A percentile compares a stretch with the other conserved stretches of the same genome.
These are phyloP conservation scores for Mactra quadrangularis DNA, from an alignment of 1,140 invertebrate genomes.

Conservation along the genomic window DNA sequence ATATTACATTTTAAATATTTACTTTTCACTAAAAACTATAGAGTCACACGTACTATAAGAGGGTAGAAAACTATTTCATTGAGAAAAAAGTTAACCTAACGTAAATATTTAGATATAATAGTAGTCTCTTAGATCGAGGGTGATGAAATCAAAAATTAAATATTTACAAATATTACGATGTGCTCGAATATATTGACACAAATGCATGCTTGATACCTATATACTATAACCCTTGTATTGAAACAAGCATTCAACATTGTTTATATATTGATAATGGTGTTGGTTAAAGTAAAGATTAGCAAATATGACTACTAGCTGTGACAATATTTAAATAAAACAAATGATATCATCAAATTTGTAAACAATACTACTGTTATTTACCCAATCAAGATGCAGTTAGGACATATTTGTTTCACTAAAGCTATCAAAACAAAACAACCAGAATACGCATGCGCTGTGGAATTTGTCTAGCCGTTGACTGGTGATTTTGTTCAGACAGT, in stretches of 20 bases:
- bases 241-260: constrained; percentile 46
- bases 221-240: constrained; percentile 18
- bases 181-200: neutral
- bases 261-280: constrained; percentile 54
- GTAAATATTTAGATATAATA: constrained; percentile 48
- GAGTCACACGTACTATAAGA: neutral
- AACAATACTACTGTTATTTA: too few relatives aligned
- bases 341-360: too few relatives aligned
- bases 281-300: constrained; percentile 38
- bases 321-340: too few relatives aligned
- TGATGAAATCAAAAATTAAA: constrained; percentile 52
- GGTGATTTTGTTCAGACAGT: too few relatives aligned
- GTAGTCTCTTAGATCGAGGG: neutral
- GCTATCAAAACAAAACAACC: too few relatives aligned
- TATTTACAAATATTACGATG: constrained; percentile 44
- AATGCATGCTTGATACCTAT: constrained; percentile 4
- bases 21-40: constrained; percentile 46
- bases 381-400: too few relatives aligned
- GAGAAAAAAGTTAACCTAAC: constrained; percentile 35
- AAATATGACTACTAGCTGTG: constrained; percentile 26
- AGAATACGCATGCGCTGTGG: too few relatives aligned
- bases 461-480: too few relatives aligned
- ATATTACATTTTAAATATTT: constrained; percentile 50
- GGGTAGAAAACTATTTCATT: constrained; percentile 35
- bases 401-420: too few relatives aligned